Conservation (phyloP, 2,888 invertebrate genomes). For the Ophion ventricosus region DNA sequence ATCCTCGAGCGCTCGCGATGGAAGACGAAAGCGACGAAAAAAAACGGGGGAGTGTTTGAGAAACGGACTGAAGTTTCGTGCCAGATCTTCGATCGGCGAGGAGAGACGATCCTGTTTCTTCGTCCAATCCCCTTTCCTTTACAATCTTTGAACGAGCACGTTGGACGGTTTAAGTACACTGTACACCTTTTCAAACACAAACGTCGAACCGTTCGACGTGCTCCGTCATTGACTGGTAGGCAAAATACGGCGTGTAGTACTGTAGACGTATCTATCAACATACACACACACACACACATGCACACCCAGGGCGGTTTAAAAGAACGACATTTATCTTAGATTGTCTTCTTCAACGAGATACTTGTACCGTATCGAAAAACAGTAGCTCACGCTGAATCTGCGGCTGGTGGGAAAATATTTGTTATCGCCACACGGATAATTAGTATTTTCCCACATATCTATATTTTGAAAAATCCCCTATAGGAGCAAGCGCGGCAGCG, state of each 20-base stretch:
- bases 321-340: background rate
- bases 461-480: too few species aligned
- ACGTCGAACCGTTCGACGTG: conserved; percentile 31
- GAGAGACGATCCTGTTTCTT: conserved; percentile 16
- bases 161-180: conserved; percentile 9
- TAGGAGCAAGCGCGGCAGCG: background rate
- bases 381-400: too few species aligned
- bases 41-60: conserved; percentile 17
- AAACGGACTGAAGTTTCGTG: conserved; percentile 36
- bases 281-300: background rate
- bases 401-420: too few species aligned
- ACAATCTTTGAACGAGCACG: conserved; percentile 44
- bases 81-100: conserved; percentile 21
- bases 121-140: conserved; percentile 10
- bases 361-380: background rate
- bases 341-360: conserved; percentile 2
- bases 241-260: conserved; percentile 35
- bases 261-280: conserved; percentile 21
- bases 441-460: too few species aligned
- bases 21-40: background rate
- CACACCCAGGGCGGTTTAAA: conserved; percentile 1
- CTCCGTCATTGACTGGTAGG: conserved; percentile 49
- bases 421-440: too few species aligned
- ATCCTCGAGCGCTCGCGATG: conserved; percentile 6
- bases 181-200: conserved; percentile 18